These are phyloP conservation scores for Trichoplusia ni DNA, from an alignment of 1,140 invertebrate genomes.

Conservation along the genomic window DNA sequence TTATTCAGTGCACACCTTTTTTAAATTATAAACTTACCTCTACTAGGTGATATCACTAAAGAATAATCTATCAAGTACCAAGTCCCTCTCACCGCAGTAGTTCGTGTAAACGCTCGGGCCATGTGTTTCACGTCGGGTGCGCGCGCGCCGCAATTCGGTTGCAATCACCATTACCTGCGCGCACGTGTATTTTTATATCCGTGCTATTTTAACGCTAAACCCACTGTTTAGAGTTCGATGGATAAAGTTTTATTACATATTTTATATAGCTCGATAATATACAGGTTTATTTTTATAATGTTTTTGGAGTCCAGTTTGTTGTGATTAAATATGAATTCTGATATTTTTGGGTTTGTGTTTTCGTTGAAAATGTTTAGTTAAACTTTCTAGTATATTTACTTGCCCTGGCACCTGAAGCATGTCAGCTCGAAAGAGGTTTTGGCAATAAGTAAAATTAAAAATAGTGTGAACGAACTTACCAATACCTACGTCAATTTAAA, in stretches of 20 bases:
- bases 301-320: neutral
- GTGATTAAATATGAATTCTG: neutral
- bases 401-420: neutral
- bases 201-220: constrained; percentile 61
- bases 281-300: constrained; percentile 16
- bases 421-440: too few species aligned
- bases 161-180: constrained; percentile 67
- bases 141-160: constrained; percentile 58
- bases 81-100: constrained; percentile 30
- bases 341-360: neutral
- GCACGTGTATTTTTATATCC: constrained; percentile 67
- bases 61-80: constrained; percentile 41
- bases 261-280: constrained; percentile 32
- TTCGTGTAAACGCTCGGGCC: constrained; percentile 51
- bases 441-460: too few species aligned
- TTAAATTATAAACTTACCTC: neutral
- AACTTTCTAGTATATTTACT: neutral
- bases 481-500: too few species aligned
- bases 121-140: constrained; percentile 67
- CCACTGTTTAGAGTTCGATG: constrained; percentile 15
- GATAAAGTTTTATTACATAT: constrained; percentile 31
- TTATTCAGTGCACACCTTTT: too few species aligned
- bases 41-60: neutral
- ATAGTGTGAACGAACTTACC: too few species aligned
- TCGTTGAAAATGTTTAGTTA: neutral